Evolutionary conservation across 2,888 invertebrate genomes (phyloP), one percentile per base, ranked within the genome.

Genomic region (Heliconius erato): DNA sequence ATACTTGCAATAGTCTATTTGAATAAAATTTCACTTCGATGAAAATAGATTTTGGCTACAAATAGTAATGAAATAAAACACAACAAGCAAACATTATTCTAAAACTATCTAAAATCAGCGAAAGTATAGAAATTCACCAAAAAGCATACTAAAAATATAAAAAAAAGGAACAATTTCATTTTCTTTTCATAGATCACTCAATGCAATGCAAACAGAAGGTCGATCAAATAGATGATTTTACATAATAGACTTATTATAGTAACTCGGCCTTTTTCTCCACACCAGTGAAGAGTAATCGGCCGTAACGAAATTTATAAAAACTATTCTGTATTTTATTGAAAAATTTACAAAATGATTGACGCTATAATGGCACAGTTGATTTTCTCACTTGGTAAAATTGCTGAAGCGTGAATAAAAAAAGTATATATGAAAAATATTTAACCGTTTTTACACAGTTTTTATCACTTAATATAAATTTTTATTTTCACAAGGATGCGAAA

Each of bases 261-360:
- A 26, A 76, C 23, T 35, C n/a, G 59, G 32, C 59, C 63, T 76
- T 76, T 76, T 76, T 63, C 35, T n/a, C 35, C 59, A 63, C 76
- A 63, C 63, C 76, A 63, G n/a, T 76, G 76, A 35, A 14, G 35
- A n/a, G 35, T 76, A 76, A 76, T 63, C 76, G 35, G 1, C 63
- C 35, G 32, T 76, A 32, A 63, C 63, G n/a, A 35, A 16, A 26
- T 16, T 40, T 35, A 32, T 35, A 76, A 74, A 63, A 76, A 76
- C 59, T 35, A 6, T 44, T 44, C 12, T 44, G 44, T 49, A n/a
- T 72, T 72, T 44, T 26, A 72, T 72, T 72, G 72, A 72, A 72
- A 72, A 44, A 72, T 49, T 26, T 44, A 72, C 72, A 44, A 26
- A 72, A 26, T 72, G 28, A 72, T 49, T 28, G 26, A 72, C 44